Percentiles rank a stretch among this genome's conserved stretches.
Conservation (phyloP, 2,797 vertebrate genomes). For the Lagodon rhomboides region DNA sequence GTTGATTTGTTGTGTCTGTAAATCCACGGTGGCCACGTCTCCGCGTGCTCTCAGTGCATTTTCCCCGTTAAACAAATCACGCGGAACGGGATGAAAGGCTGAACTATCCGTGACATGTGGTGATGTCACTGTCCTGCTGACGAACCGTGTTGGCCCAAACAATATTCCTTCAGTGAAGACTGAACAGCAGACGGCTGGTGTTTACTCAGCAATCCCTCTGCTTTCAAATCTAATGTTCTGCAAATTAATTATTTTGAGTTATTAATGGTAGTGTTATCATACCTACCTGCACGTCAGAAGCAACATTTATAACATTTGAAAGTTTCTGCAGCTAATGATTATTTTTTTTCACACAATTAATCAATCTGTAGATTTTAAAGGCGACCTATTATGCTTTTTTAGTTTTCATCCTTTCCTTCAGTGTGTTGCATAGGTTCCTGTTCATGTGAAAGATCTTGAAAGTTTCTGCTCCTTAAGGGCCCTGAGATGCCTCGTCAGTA, state of each 20-base stretch:
- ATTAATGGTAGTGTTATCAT: background rate
- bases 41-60: background rate
- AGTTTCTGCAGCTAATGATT: too few species aligned
- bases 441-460: too few species aligned
- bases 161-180: background rate
- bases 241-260: too few species aligned
- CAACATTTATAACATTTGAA: background rate
- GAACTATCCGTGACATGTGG: conserved; percentile 5
- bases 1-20: conserved; percentile 14
- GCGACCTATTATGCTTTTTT: too few species aligned
- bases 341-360: too few species aligned
- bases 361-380: too few species aligned
- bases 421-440: too few species aligned
- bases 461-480: too few species aligned
- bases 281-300: background rate
- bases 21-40: conserved; percentile 9
- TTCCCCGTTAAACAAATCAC: conserved; percentile 51
- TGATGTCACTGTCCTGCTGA: conserved; percentile 6
- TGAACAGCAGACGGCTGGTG: background rate
- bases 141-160: background rate
- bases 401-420: too few species aligned
- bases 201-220: background rate
- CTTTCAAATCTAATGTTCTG: background rate
- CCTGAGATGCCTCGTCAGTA: too few species aligned
- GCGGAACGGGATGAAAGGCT: conserved; percentile 33